Evolutionary conservation across 2,113 vertebrate species (phyloP), one percentile per base, ranked within the genome.

Genomic region (Stigmatopora nigra): DNA sequence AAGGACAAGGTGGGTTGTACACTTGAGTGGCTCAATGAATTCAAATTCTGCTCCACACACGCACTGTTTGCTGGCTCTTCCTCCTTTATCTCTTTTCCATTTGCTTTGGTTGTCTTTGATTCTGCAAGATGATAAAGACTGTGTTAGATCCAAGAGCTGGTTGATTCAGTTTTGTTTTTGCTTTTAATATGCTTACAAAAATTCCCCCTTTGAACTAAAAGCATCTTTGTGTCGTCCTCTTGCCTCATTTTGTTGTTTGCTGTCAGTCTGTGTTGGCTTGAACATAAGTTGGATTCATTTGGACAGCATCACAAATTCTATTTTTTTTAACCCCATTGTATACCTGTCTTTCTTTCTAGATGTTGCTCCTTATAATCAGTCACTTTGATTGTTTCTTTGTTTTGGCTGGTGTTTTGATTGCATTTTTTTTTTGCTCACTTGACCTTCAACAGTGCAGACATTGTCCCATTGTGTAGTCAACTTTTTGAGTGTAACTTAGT

Each of bases 81-180:
- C 61, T 63, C 65, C 65, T 68, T 55, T 73, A 52, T 79, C 67
- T 71, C 64, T 20, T 49, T 49, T 72, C 67, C 67, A 52, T 69
- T 82, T 70, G 46, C 22, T 65, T 52, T 72, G 76, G 72, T 60
- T 44, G 74, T 13, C 59, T 81, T 73, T 71, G 72, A 75, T 84
- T 81, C 82, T 7, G 70, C 81, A 71, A 61, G 2, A 71, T 74
- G 70, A 78, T 63, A 71, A 41, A 65, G 41, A 68, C 65, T 64
- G 36, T 55, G 52, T 82, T 81, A 80, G 77, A 78, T 82, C 75
- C 72, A 5, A 63, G 65, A 25, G 69, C 73, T 61, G 53, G 70
- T 70, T 70, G 63, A 57, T 76, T 81, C 4, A 41, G 25, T 48
- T 56, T 68, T 49, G 65, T 52, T 14, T 13, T 35, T 25, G 7